Conservation (phyloP, 1,140 invertebrate species). For the Cardiocondyla obscurior region DNA sequence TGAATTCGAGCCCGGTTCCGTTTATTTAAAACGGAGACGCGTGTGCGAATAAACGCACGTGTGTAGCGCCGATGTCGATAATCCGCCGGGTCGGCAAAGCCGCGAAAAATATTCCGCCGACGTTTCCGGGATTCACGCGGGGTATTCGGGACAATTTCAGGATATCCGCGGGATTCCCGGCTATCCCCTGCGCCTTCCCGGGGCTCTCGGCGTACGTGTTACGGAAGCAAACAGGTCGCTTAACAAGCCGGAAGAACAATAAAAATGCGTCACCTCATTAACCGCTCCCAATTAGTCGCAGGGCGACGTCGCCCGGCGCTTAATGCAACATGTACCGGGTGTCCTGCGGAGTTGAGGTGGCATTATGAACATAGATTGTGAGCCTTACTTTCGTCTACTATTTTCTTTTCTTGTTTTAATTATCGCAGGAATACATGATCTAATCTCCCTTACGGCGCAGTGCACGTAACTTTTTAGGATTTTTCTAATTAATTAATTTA, state of each 20-base stretch:
- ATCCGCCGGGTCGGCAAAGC: conserved; percentile 57
- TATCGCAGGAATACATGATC: not conserved
- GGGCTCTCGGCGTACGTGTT: conserved; percentile 52
- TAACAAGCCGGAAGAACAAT: conserved; percentile 59
- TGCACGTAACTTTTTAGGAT: not conserved
- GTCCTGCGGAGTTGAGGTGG: not conserved
- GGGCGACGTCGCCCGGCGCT: conserved; percentile 24
- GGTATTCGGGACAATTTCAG: conserved; percentile 53
- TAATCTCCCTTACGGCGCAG: not conserved
- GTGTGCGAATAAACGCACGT: conserved; percentile 35
- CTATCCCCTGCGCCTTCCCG: conserved; percentile 44
- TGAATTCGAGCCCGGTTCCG: not conserved
- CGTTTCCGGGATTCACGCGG: conserved; percentile 51
- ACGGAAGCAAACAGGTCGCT: conserved; percentile 60
- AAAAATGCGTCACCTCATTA: conserved; percentile 60
- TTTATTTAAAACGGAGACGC: conserved; percentile 34
- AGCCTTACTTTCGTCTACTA: not conserved
- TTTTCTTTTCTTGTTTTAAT: not conserved
- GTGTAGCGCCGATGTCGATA: conserved; percentile 49
- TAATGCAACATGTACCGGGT: conserved; percentile 49
- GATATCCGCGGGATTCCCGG: conserved; percentile 59
- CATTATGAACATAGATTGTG: conserved; percentile 12
- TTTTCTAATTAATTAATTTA: too few relatives aligned
- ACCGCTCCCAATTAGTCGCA: conserved; percentile 59
- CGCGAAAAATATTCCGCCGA: conserved; percentile 56